Evolutionary conservation across 2,888 invertebrate species (phyloP).

Genomic region (Vanessa cardui): DNA sequence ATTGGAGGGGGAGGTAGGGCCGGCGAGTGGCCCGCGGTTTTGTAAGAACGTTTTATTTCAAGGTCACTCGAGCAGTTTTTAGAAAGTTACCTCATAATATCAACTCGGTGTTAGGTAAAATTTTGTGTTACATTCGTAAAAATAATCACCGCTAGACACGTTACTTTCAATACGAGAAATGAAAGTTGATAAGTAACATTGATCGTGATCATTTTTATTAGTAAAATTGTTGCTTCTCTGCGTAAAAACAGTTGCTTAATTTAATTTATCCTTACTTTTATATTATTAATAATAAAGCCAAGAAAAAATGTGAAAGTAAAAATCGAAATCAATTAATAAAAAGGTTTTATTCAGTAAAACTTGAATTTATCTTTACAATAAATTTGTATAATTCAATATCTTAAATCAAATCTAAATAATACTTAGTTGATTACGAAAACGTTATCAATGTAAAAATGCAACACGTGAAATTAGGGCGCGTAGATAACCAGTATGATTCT

Average conservation of each 20-base stretch:
- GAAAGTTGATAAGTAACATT: neutral
- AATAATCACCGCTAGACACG: slow-evolving; percentile 11
- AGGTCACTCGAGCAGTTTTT: slow-evolving; percentile 82
- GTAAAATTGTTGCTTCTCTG: too few relatives aligned
- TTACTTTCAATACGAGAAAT: slow-evolving; percentile 17
- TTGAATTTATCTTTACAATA: neutral
- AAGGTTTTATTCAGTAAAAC: too few relatives aligned
- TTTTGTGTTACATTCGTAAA: slow-evolving; percentile 45
- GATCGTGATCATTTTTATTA: too few relatives aligned
- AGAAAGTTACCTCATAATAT: slow-evolving; percentile 77
- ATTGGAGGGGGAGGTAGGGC: slow-evolving; percentile 63
- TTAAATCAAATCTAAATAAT: neutral
- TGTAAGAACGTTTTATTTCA: slow-evolving; percentile 82
- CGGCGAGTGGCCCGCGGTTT: slow-evolving; percentile 78
- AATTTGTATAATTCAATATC: slow-evolving; percentile 1
- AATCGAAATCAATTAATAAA: too few relatives aligned
- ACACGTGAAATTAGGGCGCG: slow-evolving; percentile 10
- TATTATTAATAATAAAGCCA: too few relatives aligned
- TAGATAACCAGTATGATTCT: slow-evolving; percentile 9
- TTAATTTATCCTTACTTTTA: too few relatives aligned
- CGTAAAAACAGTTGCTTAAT: too few relatives aligned
- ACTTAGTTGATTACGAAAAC: neutral
- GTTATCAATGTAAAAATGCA: neutral
- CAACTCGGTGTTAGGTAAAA: slow-evolving; percentile 65
- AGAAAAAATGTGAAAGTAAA: too few relatives aligned